Evolutionary conservation across 1,140 invertebrate genomes (phyloP).

Genomic region (Meloidogyne exigua): DNA sequence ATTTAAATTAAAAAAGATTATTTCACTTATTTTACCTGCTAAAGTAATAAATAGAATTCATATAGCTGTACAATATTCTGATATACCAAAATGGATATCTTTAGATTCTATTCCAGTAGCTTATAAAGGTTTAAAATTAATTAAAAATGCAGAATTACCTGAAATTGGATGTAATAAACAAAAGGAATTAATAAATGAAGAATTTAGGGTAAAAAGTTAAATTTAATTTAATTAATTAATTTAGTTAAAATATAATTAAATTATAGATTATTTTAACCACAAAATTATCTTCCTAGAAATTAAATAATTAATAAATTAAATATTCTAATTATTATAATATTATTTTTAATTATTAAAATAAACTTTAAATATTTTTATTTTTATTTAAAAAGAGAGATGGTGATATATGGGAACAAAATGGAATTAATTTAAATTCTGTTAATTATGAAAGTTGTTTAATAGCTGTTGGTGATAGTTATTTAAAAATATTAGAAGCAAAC

Average conservation of each 20-base stretch:
- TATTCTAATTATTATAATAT: no score
- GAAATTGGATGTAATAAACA: slow-evolving; percentile 38
- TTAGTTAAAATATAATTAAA: no score
- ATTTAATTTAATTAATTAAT: no score
- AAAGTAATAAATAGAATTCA: slow-evolving; percentile 39
- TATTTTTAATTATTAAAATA: no score
- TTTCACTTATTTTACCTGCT: slow-evolving; percentile 43
- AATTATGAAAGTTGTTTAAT: slow-evolving; percentile 37
- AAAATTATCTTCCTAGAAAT: no score
- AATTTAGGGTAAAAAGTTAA: slow-evolving; percentile 35
- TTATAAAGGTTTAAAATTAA: slow-evolving; percentile 38
- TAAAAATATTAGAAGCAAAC: slow-evolving; percentile 21
- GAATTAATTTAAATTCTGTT: slow-evolving; percentile 20
- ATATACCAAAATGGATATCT: slow-evolving; percentile 35
- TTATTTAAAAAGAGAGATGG: slow-evolving; percentile 39
- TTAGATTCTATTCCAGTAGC: slow-evolving; percentile 41
- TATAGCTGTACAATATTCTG: slow-evolving; percentile 32
- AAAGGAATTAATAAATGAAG: slow-evolving; percentile 39
- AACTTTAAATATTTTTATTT: no score
- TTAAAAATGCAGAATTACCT: slow-evolving; percentile 22
- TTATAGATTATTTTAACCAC: no score
- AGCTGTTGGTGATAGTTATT: slow-evolving; percentile 31
- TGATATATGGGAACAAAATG: slow-evolving; percentile 32
- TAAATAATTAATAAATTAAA: no score
- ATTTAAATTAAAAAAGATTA: slow-evolving; percentile 27